Evolutionary conservation across 2,888 invertebrate species (phyloP).

Genomic region (Himalopsyche kuldschensis): DNA sequence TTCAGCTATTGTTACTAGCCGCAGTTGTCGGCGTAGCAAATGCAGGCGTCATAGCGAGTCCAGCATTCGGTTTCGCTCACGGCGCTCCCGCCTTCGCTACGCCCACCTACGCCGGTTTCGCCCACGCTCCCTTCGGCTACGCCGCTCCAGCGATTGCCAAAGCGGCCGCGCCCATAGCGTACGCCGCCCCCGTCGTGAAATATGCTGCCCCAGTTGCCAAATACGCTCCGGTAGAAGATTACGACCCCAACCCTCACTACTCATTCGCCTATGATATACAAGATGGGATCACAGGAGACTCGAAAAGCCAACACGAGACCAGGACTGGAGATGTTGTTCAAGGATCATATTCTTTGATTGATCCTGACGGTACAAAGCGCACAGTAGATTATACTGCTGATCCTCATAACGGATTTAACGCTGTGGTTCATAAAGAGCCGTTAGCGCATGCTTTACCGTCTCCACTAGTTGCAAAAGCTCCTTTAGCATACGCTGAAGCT

Average conservation of each 20-base stretch:
- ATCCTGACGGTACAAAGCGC: constrained; percentile 62
- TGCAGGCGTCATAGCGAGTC: constrained; percentile 49
- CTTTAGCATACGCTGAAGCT: constrained; percentile 40
- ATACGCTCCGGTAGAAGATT: constrained; percentile 36
- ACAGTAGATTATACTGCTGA: neutral
- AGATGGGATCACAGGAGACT: constrained; percentile 50
- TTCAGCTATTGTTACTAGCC: constrained; percentile 53
- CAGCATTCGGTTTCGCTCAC: constrained; percentile 37
- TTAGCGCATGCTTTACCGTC: constrained; percentile 51
- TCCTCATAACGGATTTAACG: neutral
- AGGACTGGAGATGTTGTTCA: constrained; percentile 67
- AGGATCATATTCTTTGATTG: constrained; percentile 65
- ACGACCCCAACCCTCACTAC: constrained; percentile 44
- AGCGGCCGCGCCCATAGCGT: constrained; percentile 45
- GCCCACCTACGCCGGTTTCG: constrained; percentile 36
- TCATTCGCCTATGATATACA: constrained; percentile 47
- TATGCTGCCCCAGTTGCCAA: constrained; percentile 44
- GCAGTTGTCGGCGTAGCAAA: constrained; percentile 50
- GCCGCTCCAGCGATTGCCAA: constrained; percentile 31
- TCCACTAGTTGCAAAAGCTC: constrained; percentile 44
- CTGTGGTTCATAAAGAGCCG: constrained; percentile 62
- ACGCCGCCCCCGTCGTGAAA: constrained; percentile 43
- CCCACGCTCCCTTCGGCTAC: constrained; percentile 41
- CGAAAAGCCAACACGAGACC: constrained; percentile 57
- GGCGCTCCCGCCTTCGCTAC: neutral